Evolutionary conservation across 2,888 invertebrate species (phyloP), one percentile per base, ranked within the genome.

Genomic region (Argyresthia goedartella): DNA sequence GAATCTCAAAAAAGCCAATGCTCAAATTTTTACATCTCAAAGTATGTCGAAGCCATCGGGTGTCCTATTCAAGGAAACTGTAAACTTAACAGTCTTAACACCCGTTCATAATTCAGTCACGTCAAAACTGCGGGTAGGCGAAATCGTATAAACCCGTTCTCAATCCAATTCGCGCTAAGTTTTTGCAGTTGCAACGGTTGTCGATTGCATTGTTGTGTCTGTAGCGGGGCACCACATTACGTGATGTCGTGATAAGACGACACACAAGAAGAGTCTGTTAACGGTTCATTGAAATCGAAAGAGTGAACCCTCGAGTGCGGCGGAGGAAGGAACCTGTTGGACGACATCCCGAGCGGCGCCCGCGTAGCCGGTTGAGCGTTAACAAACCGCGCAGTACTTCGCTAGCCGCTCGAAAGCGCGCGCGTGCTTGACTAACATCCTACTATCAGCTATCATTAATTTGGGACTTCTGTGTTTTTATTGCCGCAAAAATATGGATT

Each of bases 241-340:
- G 73, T 72, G 77, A 72, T 60, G 64, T 63, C 61, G 62, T 69
- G 76, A 81, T 77, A 78, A 76, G 73, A 71, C 66, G 50, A 71
- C 72, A 68, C 69, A 53, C 73, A 66, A 73, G 68, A 76, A 75
- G 74, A 76, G 69, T 74, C 69, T 73, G 69, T 82, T 84, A 86
- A 84, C 85, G 84, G 85, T 85, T 82, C 79, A 84, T 82, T 81
- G 81, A 81, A 84, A 84, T 74, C 76, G 79, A 81, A 81, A 81
- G 74, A 78, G 69, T 66, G 64, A 76, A 9, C 35, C 9, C 33
- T 71, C 65, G 65, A 62, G 61, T 54, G 62, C 45, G 33, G 49
- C 49, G 53, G 58, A 57, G 62, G 58, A 61, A 66, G 73, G 78
- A 85, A 85, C 85, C 80, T 79, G 85, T 85, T 71, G 65, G 63